Base-by-base conservation (phyloP, 2,113 vertebrate genomes). In the Sisor rabdophorus region DNA sequence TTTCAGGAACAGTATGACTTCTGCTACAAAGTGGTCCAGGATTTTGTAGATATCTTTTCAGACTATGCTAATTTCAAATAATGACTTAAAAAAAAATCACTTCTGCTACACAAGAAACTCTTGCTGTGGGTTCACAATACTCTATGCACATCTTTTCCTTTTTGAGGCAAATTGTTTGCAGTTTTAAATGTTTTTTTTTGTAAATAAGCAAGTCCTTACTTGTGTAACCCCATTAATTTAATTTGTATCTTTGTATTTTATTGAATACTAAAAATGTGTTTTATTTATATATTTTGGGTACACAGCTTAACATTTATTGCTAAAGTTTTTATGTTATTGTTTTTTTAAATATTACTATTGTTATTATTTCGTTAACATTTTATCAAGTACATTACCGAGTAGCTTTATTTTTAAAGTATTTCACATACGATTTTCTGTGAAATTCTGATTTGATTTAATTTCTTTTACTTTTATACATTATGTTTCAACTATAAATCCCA, bases 11-110 rank as follows among this genome's bases (percentile, higher is more conserved):
- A 99, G 77, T 99, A 99, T 88, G 97, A 99, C 90, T 99, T 98
- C 94, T 99, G 97, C 94, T 99, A 99, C 93, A 95, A 91, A 93
- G 97, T 99, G 95, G 97, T 99, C 93, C 97, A 99, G 94, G 97
- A 99, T 88, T 99, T 96, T 92, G 97, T 99, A 64, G 97, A 98
- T 89, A 99, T 98, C 88, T 98, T 97, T 91, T 98, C 97, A 4
- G 97, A 99, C 93, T 99, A 99, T 89, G 97, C 97, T 89, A 99
- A 99, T 89, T 99, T 99, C 87, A 99, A 99, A 94, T 99, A 92
- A 90, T 77, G 40, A 87, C n/a, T 5, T 30, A 78, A 56, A 15
- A 7, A 61, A n/a, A 28, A 17, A 47, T 53, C 26, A 77, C 19
- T 68, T 64, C 17, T 58, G 58, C 24, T 65, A 76, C 28, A 69